These are phyloP conservation scores for Cydia pomonella DNA, from an alignment of 1,140 invertebrate genomes.

Conservation along the genomic window DNA sequence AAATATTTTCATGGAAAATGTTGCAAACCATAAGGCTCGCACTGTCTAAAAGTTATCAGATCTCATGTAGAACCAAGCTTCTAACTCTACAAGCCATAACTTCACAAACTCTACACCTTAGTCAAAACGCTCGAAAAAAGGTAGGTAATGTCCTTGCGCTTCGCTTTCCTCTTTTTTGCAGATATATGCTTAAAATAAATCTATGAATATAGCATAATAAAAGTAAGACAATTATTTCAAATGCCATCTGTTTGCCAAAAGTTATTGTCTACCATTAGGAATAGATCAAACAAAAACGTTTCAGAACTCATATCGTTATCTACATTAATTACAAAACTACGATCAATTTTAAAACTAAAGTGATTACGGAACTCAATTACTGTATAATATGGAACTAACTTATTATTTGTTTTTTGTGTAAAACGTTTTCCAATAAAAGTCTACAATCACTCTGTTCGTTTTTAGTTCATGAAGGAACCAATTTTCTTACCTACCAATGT, in stretches of 20 bases:
- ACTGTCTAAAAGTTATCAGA: too few species aligned
- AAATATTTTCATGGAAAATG: too few species aligned
- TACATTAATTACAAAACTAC: constrained; percentile 22
- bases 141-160: too few species aligned
- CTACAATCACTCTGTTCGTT: not conserved
- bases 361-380: constrained; percentile 9
- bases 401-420: constrained; percentile 14
- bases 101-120: too few species aligned
- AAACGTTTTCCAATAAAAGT: constrained; percentile 3
- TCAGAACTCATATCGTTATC: constrained; percentile 4
- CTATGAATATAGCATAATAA: not conserved
- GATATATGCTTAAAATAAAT: too few species aligned
- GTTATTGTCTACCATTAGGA: not conserved
- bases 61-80: too few species aligned
- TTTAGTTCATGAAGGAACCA: not conserved
- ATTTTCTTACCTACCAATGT: too few species aligned
- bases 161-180: too few species aligned
- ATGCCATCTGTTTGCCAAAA: not conserved
- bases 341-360: constrained; percentile 19
- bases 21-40: too few species aligned
- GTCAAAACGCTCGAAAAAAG: too few species aligned
- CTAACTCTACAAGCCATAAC: too few species aligned
- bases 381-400: not conserved
- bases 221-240: too few species aligned
- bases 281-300: constrained; percentile 8